Conservation (phyloP, 1,140 invertebrate species). For the Atta texana region DNA sequence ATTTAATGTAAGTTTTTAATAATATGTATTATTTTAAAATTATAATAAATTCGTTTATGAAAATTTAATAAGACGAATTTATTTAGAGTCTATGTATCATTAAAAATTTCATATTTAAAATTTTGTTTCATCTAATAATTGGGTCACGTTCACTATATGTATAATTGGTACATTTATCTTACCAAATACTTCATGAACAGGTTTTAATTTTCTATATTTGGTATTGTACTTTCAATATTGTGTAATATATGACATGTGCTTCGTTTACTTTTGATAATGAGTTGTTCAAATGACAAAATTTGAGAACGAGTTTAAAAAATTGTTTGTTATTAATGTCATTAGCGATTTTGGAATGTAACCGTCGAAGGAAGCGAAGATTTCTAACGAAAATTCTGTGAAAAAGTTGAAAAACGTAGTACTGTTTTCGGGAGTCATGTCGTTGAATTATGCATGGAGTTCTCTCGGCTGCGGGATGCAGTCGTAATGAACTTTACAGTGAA, state of each 20-base stretch:
- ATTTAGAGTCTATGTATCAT: too few relatives aligned
- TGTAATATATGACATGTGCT: too few relatives aligned
- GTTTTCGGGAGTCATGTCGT: conserved; percentile 11
- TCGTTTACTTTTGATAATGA: not conserved
- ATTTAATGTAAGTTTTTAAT: too few relatives aligned
- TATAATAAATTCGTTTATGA: too few relatives aligned
- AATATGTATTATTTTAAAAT: too few relatives aligned
- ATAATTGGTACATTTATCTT: too few relatives aligned
- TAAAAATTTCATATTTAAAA: too few relatives aligned
- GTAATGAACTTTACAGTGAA: conserved; percentile 41
- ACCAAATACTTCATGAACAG: too few relatives aligned
- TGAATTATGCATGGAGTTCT: conserved; percentile 32
- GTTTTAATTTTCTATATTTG: too few relatives aligned
- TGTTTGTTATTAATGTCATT: not conserved
- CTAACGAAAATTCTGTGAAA: conserved; percentile 7
- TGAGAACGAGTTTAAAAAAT: not conserved
- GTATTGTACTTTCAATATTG: not conserved
- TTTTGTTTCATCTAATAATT: too few relatives aligned
- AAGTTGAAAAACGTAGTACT: conserved; percentile 10
- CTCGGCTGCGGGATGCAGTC: not conserved
- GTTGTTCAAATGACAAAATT: not conserved
- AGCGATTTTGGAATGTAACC: not conserved
- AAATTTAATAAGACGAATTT: too few relatives aligned
- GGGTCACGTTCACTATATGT: too few relatives aligned
- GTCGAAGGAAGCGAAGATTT: not conserved